These are phyloP conservation scores for Polypterus bichir DNA, from an alignment of 2,113 vertebrate genomes.

Conservation along the genomic window DNA sequence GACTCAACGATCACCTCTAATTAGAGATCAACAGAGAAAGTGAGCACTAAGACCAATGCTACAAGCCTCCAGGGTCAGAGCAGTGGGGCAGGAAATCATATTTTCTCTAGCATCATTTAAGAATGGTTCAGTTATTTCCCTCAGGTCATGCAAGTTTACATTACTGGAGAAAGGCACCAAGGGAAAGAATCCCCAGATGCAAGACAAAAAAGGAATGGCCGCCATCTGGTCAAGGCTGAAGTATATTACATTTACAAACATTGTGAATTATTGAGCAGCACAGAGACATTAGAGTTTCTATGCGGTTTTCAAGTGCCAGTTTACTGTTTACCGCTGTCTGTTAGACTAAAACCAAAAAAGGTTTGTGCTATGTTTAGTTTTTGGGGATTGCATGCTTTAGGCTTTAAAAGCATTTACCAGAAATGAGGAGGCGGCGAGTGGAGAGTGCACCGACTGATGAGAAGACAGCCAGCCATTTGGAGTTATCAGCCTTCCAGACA, in stretches of 20 bases:
- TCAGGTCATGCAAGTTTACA: background rate
- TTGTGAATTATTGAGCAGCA: slow-evolving; percentile 15
- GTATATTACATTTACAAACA: slow-evolving; percentile 13
- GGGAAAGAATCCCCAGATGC: slow-evolving; percentile 1
- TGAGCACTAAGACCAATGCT: too few relatives aligned
- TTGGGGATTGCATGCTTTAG: too few relatives aligned
- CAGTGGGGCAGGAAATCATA: background rate
- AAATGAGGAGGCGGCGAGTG: too few relatives aligned
- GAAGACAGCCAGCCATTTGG: too few relatives aligned
- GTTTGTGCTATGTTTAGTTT: too few relatives aligned
- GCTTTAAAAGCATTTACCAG: too few relatives aligned
- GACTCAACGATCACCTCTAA: accelerated
- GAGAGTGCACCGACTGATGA: too few relatives aligned
- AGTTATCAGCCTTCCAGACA: too few relatives aligned
- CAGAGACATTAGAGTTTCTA: slow-evolving; percentile 2
- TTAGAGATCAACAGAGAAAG: background rate
- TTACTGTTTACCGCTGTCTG: background rate
- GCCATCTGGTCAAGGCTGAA: slow-evolving; percentile 1
- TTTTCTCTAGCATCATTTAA: slow-evolving; percentile 1
- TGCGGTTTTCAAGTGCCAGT: slow-evolving; percentile 1
- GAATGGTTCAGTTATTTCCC: slow-evolving; percentile 3
- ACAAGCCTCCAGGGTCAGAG: background rate
- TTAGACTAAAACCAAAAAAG: too few relatives aligned
- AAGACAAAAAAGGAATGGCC: slow-evolving; percentile 2
- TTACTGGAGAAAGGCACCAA: background rate